phyloP scores from a whole-genome alignment of 1,140 invertebrate genomes.

The Tetramorium alpestre region DNA sequence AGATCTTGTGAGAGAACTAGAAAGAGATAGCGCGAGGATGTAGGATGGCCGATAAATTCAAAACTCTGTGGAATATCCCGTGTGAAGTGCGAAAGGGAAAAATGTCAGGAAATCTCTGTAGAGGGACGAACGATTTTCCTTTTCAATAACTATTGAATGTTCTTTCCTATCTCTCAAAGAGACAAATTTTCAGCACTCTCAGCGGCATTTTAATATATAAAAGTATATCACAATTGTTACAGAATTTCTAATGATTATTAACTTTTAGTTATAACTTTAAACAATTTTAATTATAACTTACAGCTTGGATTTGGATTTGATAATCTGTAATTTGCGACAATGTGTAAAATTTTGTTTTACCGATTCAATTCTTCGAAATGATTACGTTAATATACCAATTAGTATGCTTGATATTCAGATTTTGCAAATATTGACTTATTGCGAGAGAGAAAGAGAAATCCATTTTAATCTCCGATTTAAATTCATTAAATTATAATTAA shows the following conservation, averaged over 20 bases:
- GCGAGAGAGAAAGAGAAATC: not conserved
- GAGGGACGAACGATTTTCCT: conserved; percentile 9
- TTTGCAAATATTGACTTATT: not conserved
- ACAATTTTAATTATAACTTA: not conserved
- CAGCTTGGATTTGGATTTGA: not conserved
- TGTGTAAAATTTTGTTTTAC: not conserved
- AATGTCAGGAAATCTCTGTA: conserved; percentile 7
- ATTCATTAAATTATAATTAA: not conserved
- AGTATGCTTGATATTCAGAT: not conserved
- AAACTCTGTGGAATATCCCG: conserved; percentile 7
- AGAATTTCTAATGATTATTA: not conserved
- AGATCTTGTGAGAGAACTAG: not conserved
- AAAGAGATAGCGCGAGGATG: not conserved
- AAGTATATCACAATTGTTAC: not conserved
- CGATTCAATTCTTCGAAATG: not conserved
- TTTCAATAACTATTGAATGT: not conserved
- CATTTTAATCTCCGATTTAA: not conserved
- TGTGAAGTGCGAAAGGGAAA: not conserved
- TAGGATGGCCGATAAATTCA: conserved; percentile 41
- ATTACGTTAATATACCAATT: not conserved
- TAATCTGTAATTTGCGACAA: not conserved
- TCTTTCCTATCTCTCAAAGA: not conserved
- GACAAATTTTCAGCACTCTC: not conserved
- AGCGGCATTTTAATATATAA: not conserved
- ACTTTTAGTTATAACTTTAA: not conserved